A percentile compares a stretch with the other conserved stretches of the same genome.
Evolutionary conservation across 2,797 vertebrate species (phyloP).

Genomic region (Rhodeus uyekii): DNA sequence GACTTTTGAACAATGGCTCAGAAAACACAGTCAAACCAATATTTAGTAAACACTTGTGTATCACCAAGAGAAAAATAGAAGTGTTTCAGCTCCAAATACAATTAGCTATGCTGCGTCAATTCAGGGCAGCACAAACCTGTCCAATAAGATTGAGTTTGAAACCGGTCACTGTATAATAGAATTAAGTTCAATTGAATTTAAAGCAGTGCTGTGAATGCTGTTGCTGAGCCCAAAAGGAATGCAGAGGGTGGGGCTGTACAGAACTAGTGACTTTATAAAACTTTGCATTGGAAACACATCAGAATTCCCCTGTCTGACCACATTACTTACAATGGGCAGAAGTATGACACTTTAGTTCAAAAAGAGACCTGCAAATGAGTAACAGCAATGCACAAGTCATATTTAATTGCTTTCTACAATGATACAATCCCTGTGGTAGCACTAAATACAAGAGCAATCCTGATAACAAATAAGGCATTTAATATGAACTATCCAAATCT

Average conservation of each 20-base stretch:
- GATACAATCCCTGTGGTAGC: slow-evolving; percentile 3
- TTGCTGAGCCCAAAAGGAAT: slow-evolving; percentile 66
- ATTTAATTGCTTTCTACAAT: slow-evolving; percentile 4
- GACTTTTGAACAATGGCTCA: too few relatives aligned
- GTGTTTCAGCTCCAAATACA: slow-evolving; percentile 9
- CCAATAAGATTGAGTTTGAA: slow-evolving; percentile 24
- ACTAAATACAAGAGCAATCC: slow-evolving; percentile 16
- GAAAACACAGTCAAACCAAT: neutral
- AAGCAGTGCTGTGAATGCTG: slow-evolving; percentile 66
- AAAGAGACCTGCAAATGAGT: neutral
- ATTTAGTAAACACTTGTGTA: neutral
- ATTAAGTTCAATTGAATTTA: slow-evolving; percentile 73
- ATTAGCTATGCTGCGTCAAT: neutral
- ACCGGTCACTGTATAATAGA: slow-evolving; percentile 61
- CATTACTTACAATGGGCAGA: neutral
- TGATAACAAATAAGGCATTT: neutral
- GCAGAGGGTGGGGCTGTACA: slow-evolving; percentile 55
- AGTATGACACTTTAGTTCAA: neutral
- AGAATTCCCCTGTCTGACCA: slow-evolving; percentile 21
- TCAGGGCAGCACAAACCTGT: neutral
- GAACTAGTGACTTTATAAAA: slow-evolving; percentile 19
- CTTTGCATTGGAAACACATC: slow-evolving; percentile 49
- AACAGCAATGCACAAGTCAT: neutral
- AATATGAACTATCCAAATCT: neutral
- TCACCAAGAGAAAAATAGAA: slow-evolving; percentile 28